phyloP scores from a whole-genome alignment of 2,113 vertebrate genomes.

The Plectropomus leopardus region DNA sequence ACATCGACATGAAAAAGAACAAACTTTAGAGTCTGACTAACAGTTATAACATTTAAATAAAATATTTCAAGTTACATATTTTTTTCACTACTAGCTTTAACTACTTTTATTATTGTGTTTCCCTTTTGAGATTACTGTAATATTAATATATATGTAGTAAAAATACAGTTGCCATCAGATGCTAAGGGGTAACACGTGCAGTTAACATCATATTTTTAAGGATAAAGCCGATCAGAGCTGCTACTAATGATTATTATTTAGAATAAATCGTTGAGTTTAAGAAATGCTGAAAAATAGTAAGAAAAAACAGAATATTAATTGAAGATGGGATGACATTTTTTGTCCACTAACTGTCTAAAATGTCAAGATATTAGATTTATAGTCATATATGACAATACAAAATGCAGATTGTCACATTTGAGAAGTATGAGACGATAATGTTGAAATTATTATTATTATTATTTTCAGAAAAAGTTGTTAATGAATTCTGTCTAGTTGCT shows the following conservation, averaged over 20 bases:
- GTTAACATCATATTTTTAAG: background rate
- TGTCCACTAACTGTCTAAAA: background rate
- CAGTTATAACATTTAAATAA: background rate
- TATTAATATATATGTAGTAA: background rate
- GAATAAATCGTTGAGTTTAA: background rate
- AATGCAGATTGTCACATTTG: background rate
- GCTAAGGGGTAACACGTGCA: background rate
- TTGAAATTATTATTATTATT: too few relatives aligned
- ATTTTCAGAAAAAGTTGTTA: background rate
- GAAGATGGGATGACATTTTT: too few relatives aligned
- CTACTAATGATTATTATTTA: background rate
- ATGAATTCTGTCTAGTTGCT: background rate
- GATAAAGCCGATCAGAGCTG: background rate
- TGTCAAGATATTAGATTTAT: background rate
- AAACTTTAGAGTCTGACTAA: background rate
- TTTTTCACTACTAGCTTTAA: background rate
- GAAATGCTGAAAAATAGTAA: background rate
- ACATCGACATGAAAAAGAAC: background rate
- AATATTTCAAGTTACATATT: background rate
- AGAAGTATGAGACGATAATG: background rate
- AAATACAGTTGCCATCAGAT: background rate
- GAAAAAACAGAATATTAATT: too few relatives aligned
- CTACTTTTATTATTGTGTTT: background rate
- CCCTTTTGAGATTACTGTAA: background rate
- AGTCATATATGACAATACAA: too few relatives aligned